phyloP scores from a whole-genome alignment of 92 coral and sea anemone species.

The Galaxea fascicularis region DNA sequence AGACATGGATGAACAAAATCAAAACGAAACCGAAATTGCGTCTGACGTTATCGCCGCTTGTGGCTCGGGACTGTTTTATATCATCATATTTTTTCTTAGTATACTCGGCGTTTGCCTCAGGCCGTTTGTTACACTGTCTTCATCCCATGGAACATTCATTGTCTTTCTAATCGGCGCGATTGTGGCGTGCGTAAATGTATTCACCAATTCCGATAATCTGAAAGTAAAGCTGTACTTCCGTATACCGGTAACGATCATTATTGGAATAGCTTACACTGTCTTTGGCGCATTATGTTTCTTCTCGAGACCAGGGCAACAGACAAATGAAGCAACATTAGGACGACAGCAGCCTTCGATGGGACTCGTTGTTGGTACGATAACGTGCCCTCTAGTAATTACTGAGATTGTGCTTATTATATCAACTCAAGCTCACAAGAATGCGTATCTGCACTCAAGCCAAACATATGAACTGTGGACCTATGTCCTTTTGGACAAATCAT shows the following conservation, averaged over 20 bases:
- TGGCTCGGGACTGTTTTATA: not conserved
- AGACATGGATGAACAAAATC: too few relatives aligned
- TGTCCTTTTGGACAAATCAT: not conserved
- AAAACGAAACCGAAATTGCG: not conserved
- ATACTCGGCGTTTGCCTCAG: conserved; percentile 11
- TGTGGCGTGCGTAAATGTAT: conserved; percentile 35
- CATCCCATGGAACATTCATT: conserved; percentile 17
- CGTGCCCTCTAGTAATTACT: conserved; percentile 28
- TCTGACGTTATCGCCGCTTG: conserved; percentile 21
- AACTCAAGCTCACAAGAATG: too few relatives aligned
- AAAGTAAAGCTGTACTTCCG: conserved; percentile 31
- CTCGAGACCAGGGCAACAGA: not conserved
- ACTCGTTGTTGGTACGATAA: conserved; percentile 24
- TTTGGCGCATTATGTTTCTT: conserved; percentile 42
- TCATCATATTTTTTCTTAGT: not conserved
- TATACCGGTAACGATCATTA: not conserved
- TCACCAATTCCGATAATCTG: conserved; percentile 30
- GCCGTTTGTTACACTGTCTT: conserved; percentile 12
- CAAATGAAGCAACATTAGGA: conserved; percentile 29
- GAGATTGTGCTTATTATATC: conserved; percentile 12
- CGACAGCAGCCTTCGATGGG: conserved; percentile 60
- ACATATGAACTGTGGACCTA: not conserved
- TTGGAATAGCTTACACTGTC: conserved; percentile 36
- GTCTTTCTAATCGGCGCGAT: conserved; percentile 37
- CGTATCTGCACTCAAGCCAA: not conserved